Percentiles rank a stretch among this genome's conserved stretches.
These are phyloP conservation scores for Scolanthus callimorphus DNA, from an alignment of 92 coral and sea anemone species.

Conservation along the genomic window DNA sequence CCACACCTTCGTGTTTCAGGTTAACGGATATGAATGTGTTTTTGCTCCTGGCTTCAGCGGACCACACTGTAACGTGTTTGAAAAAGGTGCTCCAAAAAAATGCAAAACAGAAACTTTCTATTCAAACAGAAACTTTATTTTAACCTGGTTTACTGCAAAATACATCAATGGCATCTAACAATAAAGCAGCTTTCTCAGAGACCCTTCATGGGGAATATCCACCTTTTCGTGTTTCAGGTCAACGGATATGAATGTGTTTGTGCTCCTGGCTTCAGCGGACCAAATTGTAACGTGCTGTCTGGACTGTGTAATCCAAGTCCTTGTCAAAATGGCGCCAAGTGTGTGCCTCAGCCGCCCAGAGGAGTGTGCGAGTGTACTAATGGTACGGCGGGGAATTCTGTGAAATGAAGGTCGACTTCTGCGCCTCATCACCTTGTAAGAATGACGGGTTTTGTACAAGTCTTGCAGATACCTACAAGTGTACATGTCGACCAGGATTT, in stretches of 20 bases:
- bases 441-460: constrained; percentile 70
- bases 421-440: constrained; percentile 67
- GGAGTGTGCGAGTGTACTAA: constrained; percentile 68
- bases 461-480: constrained; percentile 52
- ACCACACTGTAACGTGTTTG: constrained; percentile 79
- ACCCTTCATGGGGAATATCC: neutral
- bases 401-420: constrained; percentile 74
- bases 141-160: no score
- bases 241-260: constrained; percentile 89
- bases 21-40: constrained; percentile 86
- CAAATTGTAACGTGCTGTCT: constrained; percentile 75
- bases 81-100: no score
- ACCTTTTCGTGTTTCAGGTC: constrained; percentile 31
- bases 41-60: constrained; percentile 85
- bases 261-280: constrained; percentile 75
- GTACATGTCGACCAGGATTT: constrained; percentile 71
- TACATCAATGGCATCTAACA: no score
- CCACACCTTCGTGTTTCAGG: constrained; percentile 21
- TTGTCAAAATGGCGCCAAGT: constrained; percentile 81
- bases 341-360: constrained; percentile 56
- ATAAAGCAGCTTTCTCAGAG: neutral
- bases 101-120: no score
- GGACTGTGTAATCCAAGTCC: constrained; percentile 59
- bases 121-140: no score
- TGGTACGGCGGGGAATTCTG: constrained; percentile 81